Base-by-base conservation (phyloP, 2,888 invertebrate species). In the Sycophila texana region DNA sequence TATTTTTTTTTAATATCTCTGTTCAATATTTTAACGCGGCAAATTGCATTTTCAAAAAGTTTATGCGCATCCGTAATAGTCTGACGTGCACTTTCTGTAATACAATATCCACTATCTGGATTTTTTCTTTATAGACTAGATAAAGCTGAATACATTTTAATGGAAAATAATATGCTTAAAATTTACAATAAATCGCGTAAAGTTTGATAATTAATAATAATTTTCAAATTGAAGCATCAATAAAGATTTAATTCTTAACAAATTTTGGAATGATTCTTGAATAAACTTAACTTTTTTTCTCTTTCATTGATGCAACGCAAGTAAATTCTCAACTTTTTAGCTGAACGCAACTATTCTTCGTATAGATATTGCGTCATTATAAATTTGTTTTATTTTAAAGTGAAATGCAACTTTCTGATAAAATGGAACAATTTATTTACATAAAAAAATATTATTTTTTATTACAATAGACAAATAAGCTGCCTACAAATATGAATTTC, bases 121-220 rank as follows among this genome's bases (percentile, higher is more conserved):
- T 74, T 78, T 73, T 67, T 84, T 83, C 74, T 82, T 86, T 85
- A 86, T 83, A 86, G 88, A 88, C 88, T 88, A 89, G 88, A 87
- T 87, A 83, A 86, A 86, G 86, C 84, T 86, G 86, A 86, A 87
- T 85, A 86, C 84, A 86, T 82, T 84, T 83, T 82, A 83, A 86
- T 86, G 82, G 85, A 85, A 85, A 86, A 63, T 26, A 81, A 68
- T 75, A 61, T 73, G 60, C 65, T 67, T 73, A 74, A 30, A 39
- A 61, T 72, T 73, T 61, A 68, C 47, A 18, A 55, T 63, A 30
- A 77, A 10, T 76, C 75, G 63, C 67, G 72, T 61, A 14, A 18
- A 80, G 47, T 77, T 80, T 49, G 47, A 71, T 66, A 57, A 3
- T 55, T 66, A 57, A 3, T 55, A 63, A 39, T 39, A 67, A 63